Evolutionary conservation across 2,797 vertebrate species (phyloP), one percentile per base, ranked within the genome.

Genomic region (Rhyacichthys aspro): DNA sequence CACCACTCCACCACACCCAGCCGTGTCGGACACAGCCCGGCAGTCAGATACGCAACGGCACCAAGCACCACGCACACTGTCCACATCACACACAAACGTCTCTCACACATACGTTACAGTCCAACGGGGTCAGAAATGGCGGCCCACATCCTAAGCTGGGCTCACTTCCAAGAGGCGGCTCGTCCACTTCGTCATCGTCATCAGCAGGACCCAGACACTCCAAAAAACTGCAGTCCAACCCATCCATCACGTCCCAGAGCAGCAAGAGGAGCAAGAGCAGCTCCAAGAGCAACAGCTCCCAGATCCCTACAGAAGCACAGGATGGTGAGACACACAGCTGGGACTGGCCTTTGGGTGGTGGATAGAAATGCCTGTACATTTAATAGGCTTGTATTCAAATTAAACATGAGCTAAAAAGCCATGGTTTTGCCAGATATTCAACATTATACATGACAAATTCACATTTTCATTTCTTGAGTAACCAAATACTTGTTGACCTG

Each of bases 251-350:
- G 84, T 96, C 95, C 85, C 96, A 97, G 84, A 85, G 92, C 89
- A 96, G 96, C 90, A 96, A 93, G 89, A 95, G 94, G 82, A 96
- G 95, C 89, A 97, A 95, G 87, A 89, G 92, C 76, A 96, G 95
- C 88, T 93, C 94, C 65, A 96, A 95, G 65, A 95, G 95, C 0
- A 90, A 94, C 65, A 90, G 93, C 47, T 97, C 95, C 7, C 95
- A 98, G 89, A 95, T 97, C 57, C 96, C 96, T 41, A 92, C 92
- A 18, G 95, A 97, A 77, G 94, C 93, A 0, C 95, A 96, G 82
- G 94, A 97, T 70, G 96, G 96, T 98, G 87, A 87, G 93, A 74
- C 43, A 33, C 34, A 53, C 1, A 42, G 18, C 32, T 32, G 46
- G 5, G 5, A 10, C 34, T 16, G 18, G 23, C 39, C 6, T 15